Conservation (phyloP, 1,140 invertebrate genomes). For the Rhynchophorus ferrugineus region DNA sequence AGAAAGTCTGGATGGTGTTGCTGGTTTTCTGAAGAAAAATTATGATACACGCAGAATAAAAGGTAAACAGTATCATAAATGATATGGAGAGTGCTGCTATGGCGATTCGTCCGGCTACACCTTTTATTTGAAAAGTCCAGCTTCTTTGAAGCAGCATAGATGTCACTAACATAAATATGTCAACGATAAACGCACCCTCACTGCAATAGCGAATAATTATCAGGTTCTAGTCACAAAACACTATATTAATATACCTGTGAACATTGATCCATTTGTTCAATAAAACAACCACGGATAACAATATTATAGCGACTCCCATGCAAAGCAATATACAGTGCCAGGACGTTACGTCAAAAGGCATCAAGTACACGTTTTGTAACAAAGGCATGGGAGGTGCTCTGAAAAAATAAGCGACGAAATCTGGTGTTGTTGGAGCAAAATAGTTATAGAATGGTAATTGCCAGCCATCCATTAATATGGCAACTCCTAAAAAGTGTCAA, state of each 20-base stretch:
- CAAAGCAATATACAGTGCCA: slow-evolving; percentile 1
- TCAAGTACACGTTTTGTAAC: slow-evolving; percentile 1
- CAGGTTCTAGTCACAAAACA: not conserved
- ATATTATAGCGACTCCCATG: not conserved
- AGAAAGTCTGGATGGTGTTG: slow-evolving; percentile 8
- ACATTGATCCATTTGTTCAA: not conserved
- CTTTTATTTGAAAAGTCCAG: not conserved
- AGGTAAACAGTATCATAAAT: slow-evolving; percentile 36
- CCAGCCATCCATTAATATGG: no score
- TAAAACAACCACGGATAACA: not conserved
- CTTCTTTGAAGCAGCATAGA: slow-evolving; percentile 1
- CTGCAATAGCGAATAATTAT: not conserved
- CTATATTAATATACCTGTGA: not conserved
- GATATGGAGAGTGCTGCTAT: slow-evolving; percentile 17
- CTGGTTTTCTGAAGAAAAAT: slow-evolving; percentile 12
- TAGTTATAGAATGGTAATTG: no score
- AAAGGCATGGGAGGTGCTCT: slow-evolving; percentile 2
- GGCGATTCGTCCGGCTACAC: not conserved
- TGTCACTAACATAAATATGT: not conserved
- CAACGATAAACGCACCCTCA: not conserved
- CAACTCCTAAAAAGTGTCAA: no score
- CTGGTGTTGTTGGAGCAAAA: slow-evolving; percentile 4
- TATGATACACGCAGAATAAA: slow-evolving; percentile 43
- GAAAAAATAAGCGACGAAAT: not conserved
- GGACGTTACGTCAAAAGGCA: not conserved